These are phyloP conservation scores for Neoniphon sammara DNA, from an alignment of 2,797 vertebrate species.

Conservation along the genomic window DNA sequence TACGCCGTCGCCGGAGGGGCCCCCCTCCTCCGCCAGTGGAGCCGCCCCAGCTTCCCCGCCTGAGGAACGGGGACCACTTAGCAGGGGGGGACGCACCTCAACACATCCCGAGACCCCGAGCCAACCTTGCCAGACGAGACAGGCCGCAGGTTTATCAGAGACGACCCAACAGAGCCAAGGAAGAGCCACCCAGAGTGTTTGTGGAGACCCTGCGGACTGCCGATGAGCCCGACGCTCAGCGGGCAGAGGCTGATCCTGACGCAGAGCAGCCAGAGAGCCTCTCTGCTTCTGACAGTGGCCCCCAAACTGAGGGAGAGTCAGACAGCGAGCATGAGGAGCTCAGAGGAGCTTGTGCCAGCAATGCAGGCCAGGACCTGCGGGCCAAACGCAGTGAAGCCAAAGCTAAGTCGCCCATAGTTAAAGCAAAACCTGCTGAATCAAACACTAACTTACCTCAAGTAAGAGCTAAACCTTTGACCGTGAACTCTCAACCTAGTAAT, in stretches of 20 bases:
- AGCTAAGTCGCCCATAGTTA: neutral
- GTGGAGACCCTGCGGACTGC: constrained; percentile 71
- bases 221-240: constrained; percentile 60
- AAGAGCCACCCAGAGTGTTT: neutral
- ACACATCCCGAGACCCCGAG: neutral
- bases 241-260: neutral
- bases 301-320: constrained; percentile 25
- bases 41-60: neutral
- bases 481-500: neutral
- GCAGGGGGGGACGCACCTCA: constrained; percentile 59
- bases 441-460: neutral
- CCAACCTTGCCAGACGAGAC: neutral
- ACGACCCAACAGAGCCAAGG: constrained; percentile 3
- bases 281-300: neutral
- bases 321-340: constrained; percentile 38
- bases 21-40: constrained; percentile 58
- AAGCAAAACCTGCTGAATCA: constrained; percentile 13
- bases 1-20: constrained; percentile 60
- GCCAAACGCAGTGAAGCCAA: neutral
- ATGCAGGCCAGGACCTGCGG: neutral
- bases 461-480: constrained; percentile 13
- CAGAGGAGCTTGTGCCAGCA: neutral
- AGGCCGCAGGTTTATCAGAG: constrained; percentile 44
- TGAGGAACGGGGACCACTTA: constrained; percentile 16
- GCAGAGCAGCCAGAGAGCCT: constrained; percentile 17